Base-by-base conservation (phyloP, 1,140 invertebrate species). In the Neotoxoptera formosana region DNA sequence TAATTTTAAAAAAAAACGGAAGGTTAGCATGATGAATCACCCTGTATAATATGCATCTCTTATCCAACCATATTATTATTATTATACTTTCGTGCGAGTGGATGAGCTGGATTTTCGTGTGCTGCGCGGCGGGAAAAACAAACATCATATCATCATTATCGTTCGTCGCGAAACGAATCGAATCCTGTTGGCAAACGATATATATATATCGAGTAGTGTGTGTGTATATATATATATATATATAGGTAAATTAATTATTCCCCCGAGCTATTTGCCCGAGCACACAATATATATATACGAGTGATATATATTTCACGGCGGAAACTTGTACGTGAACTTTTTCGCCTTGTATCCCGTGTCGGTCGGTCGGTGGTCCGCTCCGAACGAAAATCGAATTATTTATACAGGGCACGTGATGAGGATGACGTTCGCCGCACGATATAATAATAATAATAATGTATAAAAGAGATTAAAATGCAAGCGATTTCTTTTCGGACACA, bases 271-370 rank as follows among this genome's bases (percentile, higher is more conserved):
- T 67, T 67, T 67, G n/a, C 14, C 60, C 30, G 60, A 67, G 30
- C 17, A 67, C 30, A 67, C 14, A 67, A 56, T 56, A 56, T 56
- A 56, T 23, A 56, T 56, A 56, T 56, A 25, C 8, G 1, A 23
- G 23, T 56, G 41, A 56, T 23, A 67, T 67, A 67, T 67, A 67
- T 14, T 67, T 67, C 60, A 4, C 30, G 60, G 30, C 6, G 30
- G 60, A n/a, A 67, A 67, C 60, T 67, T 67, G 60, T 67, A 67
- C 60, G 60, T 67, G 60, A 67, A 67, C 60, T 67, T 67, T 67
- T 67, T 67, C 60, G 30, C 41, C 41, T 41, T 67, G 60, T 67
- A 67, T 67, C 60, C 30, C 60, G 60, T 67, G n/a, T n/a, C 60
- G 60, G 60, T n/a, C 30, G n/a, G n/a, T 6, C 60, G 30, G 30